Conservation (phyloP, 2,888 invertebrate species). For the Lasioglossum lativentre region DNA sequence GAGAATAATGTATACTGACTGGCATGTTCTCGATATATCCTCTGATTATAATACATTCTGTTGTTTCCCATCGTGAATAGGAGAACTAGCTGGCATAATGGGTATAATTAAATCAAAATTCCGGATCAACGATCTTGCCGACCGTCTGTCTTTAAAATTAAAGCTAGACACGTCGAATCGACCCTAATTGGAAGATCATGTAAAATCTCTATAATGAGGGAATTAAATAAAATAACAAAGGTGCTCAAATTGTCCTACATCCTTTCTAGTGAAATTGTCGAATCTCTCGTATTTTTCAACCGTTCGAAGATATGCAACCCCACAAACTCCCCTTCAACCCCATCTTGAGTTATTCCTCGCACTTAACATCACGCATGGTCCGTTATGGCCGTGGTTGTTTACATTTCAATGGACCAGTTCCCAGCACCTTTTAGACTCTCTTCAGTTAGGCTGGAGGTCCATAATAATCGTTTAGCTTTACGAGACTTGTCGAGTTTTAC, state of each 20-base stretch:
- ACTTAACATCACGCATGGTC: neutral
- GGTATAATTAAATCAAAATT: neutral
- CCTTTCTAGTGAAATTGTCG: neutral
- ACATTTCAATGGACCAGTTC: neutral
- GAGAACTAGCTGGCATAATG: neutral
- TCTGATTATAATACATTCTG: neutral
- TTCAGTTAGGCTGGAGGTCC: constrained; percentile 6
- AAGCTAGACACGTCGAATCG: neutral
- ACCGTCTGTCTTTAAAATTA: neutral
- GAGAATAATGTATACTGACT: neutral
- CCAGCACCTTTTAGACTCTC: neutral
- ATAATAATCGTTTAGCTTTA: constrained; percentile 31
- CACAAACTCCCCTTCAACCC: no score
- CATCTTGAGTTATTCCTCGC: neutral
- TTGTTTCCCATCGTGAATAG: neutral
- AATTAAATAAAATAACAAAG: no score
- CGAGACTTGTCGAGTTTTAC: constrained; percentile 38
- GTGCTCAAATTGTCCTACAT: no score
- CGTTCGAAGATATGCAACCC: neutral
- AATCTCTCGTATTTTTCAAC: neutral
- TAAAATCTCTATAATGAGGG: no score
- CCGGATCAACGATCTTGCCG: neutral
- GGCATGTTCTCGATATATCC: neutral
- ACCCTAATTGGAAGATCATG: no score
- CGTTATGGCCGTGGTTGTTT: neutral